phyloP scores from a whole-genome alignment of 2,797 vertebrate species.

The Silurus lanzhouensis region DNA sequence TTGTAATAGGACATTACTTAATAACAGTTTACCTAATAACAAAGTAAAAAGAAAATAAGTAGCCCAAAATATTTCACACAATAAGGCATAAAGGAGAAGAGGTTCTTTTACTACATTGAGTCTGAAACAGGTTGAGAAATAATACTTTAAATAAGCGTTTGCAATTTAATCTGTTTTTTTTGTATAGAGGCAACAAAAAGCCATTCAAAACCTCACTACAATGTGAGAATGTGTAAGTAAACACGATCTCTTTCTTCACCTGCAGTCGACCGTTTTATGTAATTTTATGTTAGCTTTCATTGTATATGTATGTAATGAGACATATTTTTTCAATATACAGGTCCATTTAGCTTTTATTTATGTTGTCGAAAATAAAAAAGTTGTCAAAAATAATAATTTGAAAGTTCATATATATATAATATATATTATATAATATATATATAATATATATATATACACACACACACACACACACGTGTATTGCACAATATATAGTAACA shows the following conservation, averaged over 20 bases:
- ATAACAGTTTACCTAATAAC: no score
- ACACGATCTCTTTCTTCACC: conserved; percentile 3
- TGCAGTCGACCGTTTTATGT: neutral
- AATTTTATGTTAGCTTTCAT: neutral
- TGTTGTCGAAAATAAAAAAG: no score
- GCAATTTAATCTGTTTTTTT: conserved; percentile 18
- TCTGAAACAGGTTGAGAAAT: conserved; percentile 37
- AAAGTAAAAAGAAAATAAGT: no score
- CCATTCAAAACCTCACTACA: neutral
- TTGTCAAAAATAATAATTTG: neutral
- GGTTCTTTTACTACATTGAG: conserved; percentile 17
- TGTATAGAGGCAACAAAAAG: neutral
- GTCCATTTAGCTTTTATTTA: neutral
- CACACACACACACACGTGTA: no score
- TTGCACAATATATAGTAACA: no score
- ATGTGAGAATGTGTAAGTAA: neutral
- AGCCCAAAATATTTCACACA: neutral
- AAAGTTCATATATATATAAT: neutral
- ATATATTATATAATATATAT: no score
- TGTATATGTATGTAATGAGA: neutral
- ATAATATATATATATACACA: neutral
- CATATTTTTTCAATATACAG: neutral
- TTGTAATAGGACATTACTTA: neutral
- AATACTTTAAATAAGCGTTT: neutral
- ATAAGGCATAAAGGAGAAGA: neutral